Evolutionary conservation across 2,113 vertebrate genomes (phyloP).

Genomic region (Apodemus speciosus): DNA sequence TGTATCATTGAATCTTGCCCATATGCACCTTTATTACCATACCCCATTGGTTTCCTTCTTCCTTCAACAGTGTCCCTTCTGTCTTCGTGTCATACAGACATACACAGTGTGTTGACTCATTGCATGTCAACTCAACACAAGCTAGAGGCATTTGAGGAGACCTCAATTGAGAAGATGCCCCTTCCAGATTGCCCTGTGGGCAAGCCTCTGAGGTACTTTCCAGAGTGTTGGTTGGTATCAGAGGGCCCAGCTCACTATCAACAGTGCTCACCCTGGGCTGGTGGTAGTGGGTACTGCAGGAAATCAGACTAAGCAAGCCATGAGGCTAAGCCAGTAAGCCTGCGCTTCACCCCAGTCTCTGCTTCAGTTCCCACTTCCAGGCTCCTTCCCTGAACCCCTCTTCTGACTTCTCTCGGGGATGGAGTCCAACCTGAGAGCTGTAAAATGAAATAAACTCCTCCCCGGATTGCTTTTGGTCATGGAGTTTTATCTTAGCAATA

Average conservation of each 20-base stretch:
- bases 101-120: not conserved
- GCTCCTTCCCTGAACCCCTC: not conserved
- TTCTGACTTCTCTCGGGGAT: not conserved
- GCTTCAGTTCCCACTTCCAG: not conserved
- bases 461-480: not conserved
- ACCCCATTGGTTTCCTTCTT: not conserved
- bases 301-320: not conserved
- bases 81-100: not conserved
- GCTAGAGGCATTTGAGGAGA: too few relatives aligned
- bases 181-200: not conserved
- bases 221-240: not conserved
- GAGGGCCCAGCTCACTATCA: not conserved
- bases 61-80: not conserved
- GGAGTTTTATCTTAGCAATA: not conserved
- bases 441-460: not conserved
- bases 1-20: too few relatives aligned
- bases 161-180: not conserved
- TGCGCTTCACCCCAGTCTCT: not conserved
- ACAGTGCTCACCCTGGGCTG: too few relatives aligned
- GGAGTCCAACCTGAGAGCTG: not conserved
- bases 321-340: too few relatives aligned
- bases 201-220: not conserved
- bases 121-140: not conserved
- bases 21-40: not conserved
- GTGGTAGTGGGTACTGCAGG: not conserved